These are phyloP conservation scores for Julus scandinavius DNA, from an alignment of 2,888 invertebrate genomes.

Conservation along the genomic window DNA sequence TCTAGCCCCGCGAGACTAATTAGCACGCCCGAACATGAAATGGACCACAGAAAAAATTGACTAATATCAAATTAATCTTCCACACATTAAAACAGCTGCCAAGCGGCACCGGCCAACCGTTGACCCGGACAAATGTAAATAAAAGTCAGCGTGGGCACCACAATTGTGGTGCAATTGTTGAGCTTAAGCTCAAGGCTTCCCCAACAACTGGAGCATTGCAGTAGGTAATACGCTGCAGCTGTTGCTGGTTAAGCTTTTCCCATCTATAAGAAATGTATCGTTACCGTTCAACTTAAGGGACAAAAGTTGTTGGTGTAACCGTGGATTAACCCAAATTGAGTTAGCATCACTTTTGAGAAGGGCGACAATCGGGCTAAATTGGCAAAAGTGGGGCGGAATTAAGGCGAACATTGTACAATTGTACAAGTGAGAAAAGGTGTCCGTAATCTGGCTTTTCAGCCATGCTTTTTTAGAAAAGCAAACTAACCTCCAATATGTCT, in stretches of 20 bases:
- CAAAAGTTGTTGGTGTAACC: conserved; percentile 34
- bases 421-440: background rate
- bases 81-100: conserved; percentile 14
- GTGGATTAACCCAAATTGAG: background rate
- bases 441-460: background rate
- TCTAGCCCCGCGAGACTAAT: conserved; percentile 15
- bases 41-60: background rate
- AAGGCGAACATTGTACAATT: background rate
- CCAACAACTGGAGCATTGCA: background rate
- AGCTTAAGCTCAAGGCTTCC: conserved; percentile 7
- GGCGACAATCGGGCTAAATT: conserved; percentile 33
- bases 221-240: background rate
- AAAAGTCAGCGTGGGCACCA: background rate
- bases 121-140: background rate
- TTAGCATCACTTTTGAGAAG: background rate
- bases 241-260: too few species aligned
- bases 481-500: background rate
- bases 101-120: conserved; percentile 6
- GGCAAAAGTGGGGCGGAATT: background rate
- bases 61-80: conserved; percentile 22
- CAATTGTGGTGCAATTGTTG: too few species aligned
- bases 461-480: background rate
- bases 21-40: conserved; percentile 20
- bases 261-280: too few species aligned
- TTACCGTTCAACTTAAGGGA: too few species aligned